Percentiles rank a stretch among this genome's conserved stretches.
These are phyloP conservation scores for Phalacrocorax carbo DNA, from an alignment of 2,113 vertebrate species.

Conservation along the genomic window DNA sequence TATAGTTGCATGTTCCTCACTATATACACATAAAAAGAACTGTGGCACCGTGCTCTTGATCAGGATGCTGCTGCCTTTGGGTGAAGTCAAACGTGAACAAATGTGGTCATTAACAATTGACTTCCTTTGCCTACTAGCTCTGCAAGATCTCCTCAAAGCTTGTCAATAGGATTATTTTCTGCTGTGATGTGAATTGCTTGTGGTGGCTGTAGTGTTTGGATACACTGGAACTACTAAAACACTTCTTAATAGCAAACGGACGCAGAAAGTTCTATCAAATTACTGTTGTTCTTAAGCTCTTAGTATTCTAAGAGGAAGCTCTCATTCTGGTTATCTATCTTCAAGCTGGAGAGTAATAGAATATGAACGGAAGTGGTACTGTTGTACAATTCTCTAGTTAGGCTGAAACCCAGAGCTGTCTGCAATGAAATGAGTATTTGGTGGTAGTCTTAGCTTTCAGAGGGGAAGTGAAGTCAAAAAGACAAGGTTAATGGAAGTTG, in stretches of 20 bases:
- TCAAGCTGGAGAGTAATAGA: not conserved
- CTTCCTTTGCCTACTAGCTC: not conserved
- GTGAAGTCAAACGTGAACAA: not conserved
- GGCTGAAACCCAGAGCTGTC: not conserved
- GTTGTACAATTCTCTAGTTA: not conserved
- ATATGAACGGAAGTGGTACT: not conserved
- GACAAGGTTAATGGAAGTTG: not conserved
- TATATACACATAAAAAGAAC: not conserved
- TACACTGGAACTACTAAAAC: not conserved
- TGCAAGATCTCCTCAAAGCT: not conserved
- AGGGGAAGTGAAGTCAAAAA: not conserved
- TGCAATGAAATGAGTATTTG: not conserved
- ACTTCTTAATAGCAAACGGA: not conserved
- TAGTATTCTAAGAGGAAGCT: not conserved
- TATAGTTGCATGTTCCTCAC: not conserved
- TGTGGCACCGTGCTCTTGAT: rapidly evolving
- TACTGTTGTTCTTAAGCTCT: not conserved
- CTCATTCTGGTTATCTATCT: not conserved
- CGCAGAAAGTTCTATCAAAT: not conserved
- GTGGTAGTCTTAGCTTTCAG: not conserved
- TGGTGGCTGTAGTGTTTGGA: not conserved
- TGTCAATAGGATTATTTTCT: not conserved
- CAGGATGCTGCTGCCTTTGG: not conserved
- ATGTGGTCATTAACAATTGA: not conserved
- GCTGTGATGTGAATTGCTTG: not conserved